These are phyloP conservation scores for Poliocrania exsul DNA, from an alignment of 2,797 vertebrate genomes.

Conservation along the genomic window DNA sequence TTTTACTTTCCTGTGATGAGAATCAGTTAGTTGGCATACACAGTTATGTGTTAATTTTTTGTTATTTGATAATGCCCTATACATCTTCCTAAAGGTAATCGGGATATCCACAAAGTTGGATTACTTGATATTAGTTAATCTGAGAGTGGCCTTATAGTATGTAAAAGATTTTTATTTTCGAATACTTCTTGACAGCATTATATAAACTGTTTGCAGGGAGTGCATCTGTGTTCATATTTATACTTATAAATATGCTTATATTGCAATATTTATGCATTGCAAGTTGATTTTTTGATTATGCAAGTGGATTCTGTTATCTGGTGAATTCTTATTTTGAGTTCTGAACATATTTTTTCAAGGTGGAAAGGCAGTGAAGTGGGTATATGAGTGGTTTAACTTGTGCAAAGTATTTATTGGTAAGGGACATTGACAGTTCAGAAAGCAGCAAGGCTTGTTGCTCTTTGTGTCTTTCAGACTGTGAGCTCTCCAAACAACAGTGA, in stretches of 20 bases:
- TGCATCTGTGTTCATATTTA: background rate
- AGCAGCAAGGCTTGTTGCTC: background rate
- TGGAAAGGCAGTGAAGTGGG: background rate
- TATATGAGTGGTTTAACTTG: background rate
- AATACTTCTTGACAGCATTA: background rate
- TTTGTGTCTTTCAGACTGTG: background rate
- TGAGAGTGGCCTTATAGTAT: background rate
- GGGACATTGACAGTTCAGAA: background rate
- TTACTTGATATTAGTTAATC: background rate
- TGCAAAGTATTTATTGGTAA: background rate
- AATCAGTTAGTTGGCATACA: background rate
- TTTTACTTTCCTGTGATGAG: background rate
- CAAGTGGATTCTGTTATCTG: background rate
- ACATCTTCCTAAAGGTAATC: background rate
- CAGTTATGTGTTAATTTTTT: background rate
- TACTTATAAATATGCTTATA: background rate
- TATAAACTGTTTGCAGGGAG: background rate
- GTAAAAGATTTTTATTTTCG: background rate
- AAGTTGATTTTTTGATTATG: background rate
- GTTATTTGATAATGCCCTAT: background rate
- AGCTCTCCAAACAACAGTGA: rapidly evolving
- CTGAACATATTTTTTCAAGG: background rate
- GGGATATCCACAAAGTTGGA: background rate
- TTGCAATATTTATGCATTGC: no score
- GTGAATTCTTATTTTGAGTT: background rate